Evolutionary conservation across 1,140 invertebrate genomes (phyloP).

Genomic region (Leptoteleia sp.): DNA sequence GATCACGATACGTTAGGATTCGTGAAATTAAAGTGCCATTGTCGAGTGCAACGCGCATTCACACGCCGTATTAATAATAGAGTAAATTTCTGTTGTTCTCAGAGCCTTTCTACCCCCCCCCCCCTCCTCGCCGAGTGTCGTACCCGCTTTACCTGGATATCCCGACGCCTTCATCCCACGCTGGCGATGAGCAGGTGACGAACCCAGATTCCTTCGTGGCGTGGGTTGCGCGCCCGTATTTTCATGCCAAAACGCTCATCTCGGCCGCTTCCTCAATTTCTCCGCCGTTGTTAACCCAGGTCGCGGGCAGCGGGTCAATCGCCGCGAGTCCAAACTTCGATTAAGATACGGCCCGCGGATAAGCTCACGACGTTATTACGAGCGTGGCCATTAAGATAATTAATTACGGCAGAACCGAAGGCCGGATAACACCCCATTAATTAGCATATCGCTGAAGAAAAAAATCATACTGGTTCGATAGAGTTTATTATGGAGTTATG

Average conservation of each 20-base stretch:
- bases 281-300: conserved; percentile 38
- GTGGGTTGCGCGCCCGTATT: conserved; percentile 41
- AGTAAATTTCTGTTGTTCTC: conserved; percentile 65
- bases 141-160: conserved; percentile 63
- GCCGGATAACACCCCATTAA: conserved; percentile 37
- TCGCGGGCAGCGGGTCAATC: conserved; percentile 22
- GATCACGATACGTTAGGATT: conserved; percentile 61
- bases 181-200: conserved; percentile 74
- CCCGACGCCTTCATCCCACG: conserved; percentile 73
- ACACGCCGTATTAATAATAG: conserved; percentile 73
- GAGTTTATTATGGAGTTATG: conserved; percentile 33
- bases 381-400: conserved; percentile 41
- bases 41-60: conserved; percentile 45
- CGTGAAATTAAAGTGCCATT: conserved; percentile 47
- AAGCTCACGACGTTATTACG: conserved; percentile 10
- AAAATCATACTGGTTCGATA: too few relatives aligned
- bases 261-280: conserved; percentile 42
- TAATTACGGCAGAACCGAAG: conserved; percentile 41
- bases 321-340: conserved; percentile 18
- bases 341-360: conserved; percentile 43
- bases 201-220: conserved; percentile 45
- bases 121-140: conserved; percentile 43
- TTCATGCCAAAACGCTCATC: conserved; percentile 23
- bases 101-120: too few relatives aligned
- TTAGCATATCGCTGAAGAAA: too few relatives aligned